phyloP scores from a whole-genome alignment of 2,888 invertebrate genomes.

The Euplagia quadripunctaria region DNA sequence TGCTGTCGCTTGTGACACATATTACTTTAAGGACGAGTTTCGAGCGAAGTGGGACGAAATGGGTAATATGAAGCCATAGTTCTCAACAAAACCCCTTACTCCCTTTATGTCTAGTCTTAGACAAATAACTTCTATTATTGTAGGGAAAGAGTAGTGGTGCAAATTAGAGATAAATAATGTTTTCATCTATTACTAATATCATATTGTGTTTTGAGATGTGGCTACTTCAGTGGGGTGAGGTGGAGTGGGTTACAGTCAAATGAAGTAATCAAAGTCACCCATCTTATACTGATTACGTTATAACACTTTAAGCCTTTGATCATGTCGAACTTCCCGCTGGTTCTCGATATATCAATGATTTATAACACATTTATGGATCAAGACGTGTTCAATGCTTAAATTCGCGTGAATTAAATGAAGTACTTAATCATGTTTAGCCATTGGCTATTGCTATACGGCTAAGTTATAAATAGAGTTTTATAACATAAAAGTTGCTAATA shows the following conservation, averaged over 20 bases:
- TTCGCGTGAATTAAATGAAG: too few relatives aligned
- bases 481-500: too few relatives aligned
- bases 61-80: background rate
- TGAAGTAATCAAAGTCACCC: background rate
- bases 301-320: background rate
- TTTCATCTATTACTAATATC: background rate
- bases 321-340: background rate
- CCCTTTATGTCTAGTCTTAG: background rate
- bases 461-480: background rate
- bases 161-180: background rate
- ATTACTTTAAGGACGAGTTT: conserved; percentile 10
- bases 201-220: background rate
- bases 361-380: background rate
- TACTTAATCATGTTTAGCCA: too few relatives aligned
- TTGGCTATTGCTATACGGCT: background rate
- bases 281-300: background rate
- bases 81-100: background rate
- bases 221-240: background rate
- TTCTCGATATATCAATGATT: background rate
- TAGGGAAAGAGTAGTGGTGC: background rate
- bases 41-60: background rate
- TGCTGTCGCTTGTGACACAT: conserved; percentile 11
- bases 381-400: background rate
- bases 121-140: background rate
- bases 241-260: background rate